These are phyloP conservation scores for Phenganax marumi DNA, from an alignment of 92 coral and sea anemone species.

Conservation along the genomic window DNA sequence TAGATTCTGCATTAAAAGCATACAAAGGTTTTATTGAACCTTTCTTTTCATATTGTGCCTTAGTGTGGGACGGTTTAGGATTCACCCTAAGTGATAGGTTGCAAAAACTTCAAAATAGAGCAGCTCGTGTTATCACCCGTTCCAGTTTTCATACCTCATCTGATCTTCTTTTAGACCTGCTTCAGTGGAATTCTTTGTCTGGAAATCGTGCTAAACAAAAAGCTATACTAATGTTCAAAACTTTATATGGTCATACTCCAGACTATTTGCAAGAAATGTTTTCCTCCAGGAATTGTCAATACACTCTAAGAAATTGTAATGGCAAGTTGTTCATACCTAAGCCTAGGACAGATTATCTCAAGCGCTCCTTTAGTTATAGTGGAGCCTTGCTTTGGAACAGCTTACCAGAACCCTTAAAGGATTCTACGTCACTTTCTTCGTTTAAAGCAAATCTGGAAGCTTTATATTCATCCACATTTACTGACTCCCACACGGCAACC, in stretches of 20 bases:
- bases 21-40: not conserved
- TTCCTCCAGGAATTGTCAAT: too few species aligned
- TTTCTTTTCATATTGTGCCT: not conserved
- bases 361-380: constrained; percentile 3
- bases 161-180: not conserved
- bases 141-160: not conserved
- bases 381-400: not conserved
- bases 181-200: not conserved
- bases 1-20: not conserved
- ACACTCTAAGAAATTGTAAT: not conserved
- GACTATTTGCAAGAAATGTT: too few species aligned
- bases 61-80: constrained; percentile 4
- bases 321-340: not conserved
- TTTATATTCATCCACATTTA: not conserved
- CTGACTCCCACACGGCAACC: not conserved
- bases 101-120: not conserved
- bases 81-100: not conserved
- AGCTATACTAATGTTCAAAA: not conserved
- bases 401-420: not conserved
- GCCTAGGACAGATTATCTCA: not conserved
- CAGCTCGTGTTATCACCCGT: too few species aligned
- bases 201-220: not conserved
- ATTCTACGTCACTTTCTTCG: not conserved
- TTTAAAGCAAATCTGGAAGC: not conserved
- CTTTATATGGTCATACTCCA: not conserved